A percentile compares a stretch with the other conserved stretches of the same genome.
Conservation (phyloP, 2,888 invertebrate species). For the Sesia bembeciformis region DNA sequence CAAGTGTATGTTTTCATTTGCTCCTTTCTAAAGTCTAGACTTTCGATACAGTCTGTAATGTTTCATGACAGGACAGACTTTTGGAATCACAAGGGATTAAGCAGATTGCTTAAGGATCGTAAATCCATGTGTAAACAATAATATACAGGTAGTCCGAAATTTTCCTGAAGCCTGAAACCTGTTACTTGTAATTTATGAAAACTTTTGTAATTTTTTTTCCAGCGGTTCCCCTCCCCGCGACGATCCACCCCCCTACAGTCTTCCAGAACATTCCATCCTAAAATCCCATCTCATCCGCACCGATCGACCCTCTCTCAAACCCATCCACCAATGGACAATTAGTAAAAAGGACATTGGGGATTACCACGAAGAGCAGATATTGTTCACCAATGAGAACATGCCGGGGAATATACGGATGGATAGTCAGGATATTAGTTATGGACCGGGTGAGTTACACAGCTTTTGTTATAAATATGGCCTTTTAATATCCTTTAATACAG, state of each 20-base stretch:
- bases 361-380: slow-evolving; percentile 59
- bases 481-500: no score
- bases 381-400: slow-evolving; percentile 63
- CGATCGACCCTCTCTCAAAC: slow-evolving; percentile 24
- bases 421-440: slow-evolving; percentile 51
- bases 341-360: slow-evolving; percentile 62
- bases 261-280: slow-evolving; percentile 58
- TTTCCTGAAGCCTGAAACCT: no score
- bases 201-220: slow-evolving; percentile 8
- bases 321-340: slow-evolving; percentile 65
- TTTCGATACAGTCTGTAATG: no score
- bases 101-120: no score
- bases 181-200: no score
- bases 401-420: slow-evolving; percentile 40
- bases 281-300: slow-evolving; percentile 56
- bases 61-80: no score
- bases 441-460: slow-evolving; percentile 40
- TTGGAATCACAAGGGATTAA: no score
- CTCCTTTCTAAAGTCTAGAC: no score
- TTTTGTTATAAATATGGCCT: background rate
- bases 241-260: slow-evolving; percentile 46
- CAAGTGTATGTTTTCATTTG: no score
- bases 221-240: slow-evolving; percentile 29
- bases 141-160: no score
- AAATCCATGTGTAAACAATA: no score